Conservation (phyloP, 2,888 invertebrate species). For the Rotaria magnacalcarata region DNA sequence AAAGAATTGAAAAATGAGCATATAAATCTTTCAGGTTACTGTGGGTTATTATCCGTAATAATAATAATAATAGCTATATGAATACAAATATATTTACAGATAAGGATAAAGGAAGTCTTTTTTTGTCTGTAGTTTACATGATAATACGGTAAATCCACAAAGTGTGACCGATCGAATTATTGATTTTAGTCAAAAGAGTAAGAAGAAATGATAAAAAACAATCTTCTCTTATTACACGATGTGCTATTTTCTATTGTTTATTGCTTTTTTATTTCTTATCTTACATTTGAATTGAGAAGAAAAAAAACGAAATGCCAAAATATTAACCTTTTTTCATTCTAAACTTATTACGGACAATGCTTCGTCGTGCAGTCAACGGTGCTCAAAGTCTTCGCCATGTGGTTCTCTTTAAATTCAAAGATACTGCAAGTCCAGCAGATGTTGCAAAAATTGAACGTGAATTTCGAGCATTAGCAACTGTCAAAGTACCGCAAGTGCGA, state of each 20-base stretch:
- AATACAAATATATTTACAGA: no score
- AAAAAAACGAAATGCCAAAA: background rate
- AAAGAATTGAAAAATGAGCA: no score
- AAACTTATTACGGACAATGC: background rate
- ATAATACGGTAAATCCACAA: background rate
- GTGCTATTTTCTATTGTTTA: background rate
- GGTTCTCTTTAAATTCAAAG: background rate
- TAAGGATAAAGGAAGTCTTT: no score
- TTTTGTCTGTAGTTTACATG: background rate
- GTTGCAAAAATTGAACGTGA: background rate
- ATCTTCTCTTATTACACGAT: background rate
- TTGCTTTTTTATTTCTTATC: background rate
- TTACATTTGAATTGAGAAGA: background rate
- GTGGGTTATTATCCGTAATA: no score
- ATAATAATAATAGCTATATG: no score
- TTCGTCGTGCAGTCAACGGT: background rate
- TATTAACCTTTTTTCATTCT: conserved; percentile 2
- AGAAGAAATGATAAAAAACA: background rate
- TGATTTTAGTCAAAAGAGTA: background rate
- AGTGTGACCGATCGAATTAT: background rate
- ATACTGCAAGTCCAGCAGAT: background rate
- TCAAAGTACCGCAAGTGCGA: background rate
- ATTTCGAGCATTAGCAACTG: background rate
- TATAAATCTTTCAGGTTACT: no score
- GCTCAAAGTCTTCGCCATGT: background rate